phyloP scores from a whole-genome alignment of 2,888 invertebrate genomes.

The Hemistola chrysoprasaria region DNA sequence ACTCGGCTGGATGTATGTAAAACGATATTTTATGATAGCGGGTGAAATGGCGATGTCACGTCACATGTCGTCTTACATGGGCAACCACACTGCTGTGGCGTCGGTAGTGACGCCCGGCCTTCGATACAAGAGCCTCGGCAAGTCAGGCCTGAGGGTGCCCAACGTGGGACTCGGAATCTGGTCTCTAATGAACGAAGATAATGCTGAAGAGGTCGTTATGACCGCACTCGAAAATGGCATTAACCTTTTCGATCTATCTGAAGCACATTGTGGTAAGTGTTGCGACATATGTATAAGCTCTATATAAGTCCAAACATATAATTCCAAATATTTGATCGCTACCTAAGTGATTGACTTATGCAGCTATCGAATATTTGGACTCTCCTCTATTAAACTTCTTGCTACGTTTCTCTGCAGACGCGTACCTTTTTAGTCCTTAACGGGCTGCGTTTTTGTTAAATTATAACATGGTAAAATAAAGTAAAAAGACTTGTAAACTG shows the following conservation, averaged over 20 bases:
- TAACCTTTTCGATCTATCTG: constrained; percentile 97
- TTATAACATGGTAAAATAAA: no score
- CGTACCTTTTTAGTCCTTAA: no score
- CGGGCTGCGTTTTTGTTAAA: no score
- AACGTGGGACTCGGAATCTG: constrained; percentile 97
- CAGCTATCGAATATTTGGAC: no score
- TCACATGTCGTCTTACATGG: constrained; percentile 73
- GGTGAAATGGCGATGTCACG: constrained; percentile 66
- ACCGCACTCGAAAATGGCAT: constrained; percentile 97
- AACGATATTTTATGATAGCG: constrained; percentile 33
- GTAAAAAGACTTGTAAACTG: no score
- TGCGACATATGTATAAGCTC: no score
- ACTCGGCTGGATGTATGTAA: constrained; percentile 1
- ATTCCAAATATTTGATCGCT: no score
- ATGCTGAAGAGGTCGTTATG: constrained; percentile 95
- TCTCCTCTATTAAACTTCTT: no score
- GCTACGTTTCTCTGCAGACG: no score
- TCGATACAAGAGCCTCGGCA: constrained; percentile 96
- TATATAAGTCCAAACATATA: no score
- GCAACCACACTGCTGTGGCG: constrained; percentile 83
- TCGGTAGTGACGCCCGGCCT: constrained; percentile 90
- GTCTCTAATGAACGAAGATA: constrained; percentile 93
- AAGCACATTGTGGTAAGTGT: constrained; percentile 92
- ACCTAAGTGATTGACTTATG: no score
- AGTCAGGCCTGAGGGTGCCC: constrained; percentile 96